Conservation (phyloP, 2,113 vertebrate genomes). For the Nycticorax nycticorax region DNA sequence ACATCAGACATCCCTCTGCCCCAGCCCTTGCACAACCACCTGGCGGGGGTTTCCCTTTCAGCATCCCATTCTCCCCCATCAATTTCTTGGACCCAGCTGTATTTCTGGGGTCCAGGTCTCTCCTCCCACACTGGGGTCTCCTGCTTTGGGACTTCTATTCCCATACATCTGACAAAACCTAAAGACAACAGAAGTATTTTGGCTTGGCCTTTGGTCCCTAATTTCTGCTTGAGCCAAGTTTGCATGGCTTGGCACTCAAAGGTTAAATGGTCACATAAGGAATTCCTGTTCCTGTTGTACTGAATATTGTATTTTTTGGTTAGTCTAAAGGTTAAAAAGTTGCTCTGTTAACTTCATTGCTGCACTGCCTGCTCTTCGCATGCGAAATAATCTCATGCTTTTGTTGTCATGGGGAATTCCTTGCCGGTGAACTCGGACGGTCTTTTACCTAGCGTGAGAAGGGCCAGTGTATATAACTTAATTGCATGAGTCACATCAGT, state of each 20-base stretch:
- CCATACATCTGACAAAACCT: background rate
- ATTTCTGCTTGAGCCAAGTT: background rate
- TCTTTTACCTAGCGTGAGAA: background rate
- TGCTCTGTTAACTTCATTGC: background rate
- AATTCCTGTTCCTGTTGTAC: background rate
- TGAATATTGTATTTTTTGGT: background rate
- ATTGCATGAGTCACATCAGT: conserved; percentile 11
- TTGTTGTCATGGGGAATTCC: background rate
- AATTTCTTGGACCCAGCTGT: background rate
- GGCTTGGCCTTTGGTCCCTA: background rate
- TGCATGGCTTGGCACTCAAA: background rate
- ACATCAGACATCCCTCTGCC: background rate
- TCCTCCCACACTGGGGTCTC: background rate
- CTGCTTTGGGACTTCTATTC: background rate
- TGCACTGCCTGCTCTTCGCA: background rate
- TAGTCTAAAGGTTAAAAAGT: background rate
- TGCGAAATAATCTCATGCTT: background rate
- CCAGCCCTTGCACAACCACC: background rate
- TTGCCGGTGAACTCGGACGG: background rate
- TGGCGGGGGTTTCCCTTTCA: accelerated
- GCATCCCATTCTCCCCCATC: accelerated
- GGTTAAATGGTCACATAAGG: background rate
- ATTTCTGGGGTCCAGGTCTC: background rate
- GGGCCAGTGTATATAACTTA: background rate
- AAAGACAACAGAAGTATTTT: background rate